Base-by-base conservation (phyloP, 2,888 invertebrate species). In the Eupithecia inturbata region DNA sequence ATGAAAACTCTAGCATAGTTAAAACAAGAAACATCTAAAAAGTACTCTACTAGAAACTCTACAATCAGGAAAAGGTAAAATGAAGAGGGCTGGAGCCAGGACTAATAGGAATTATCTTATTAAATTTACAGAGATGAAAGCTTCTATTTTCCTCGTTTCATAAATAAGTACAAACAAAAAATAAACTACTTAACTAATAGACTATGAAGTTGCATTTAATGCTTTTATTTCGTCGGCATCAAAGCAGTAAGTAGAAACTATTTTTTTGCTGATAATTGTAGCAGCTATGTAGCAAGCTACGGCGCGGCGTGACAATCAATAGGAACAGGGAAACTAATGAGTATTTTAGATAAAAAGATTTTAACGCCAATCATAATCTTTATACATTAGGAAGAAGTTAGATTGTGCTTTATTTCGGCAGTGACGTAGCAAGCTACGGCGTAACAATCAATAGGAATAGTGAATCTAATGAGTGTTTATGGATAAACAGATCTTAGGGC, bases 91-190 rank as follows among this genome's bases (percentile, higher is more conserved):
- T 49, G 49, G 9, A 63, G 63, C 33, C 36, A 64, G 62, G 53
- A 39, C 63, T 74, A 57, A 71, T 68, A 57, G 71, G 66, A 67
- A 71, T 68, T 64, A 57, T 41, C 63, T 68, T 68, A 74, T 63
- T 70, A 68, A 63, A 71, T 68, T 28, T 62, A 33, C 68, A 66
- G 26, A 2, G 28, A 22, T 62, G 36, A 74, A 60, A 33, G 39
- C n/a, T 71, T 26, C 66, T 62, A 41, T 49, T 71, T 71, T 71
- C 19, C 53, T 1, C 14, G 16, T 66, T 53, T 22, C 66, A 39
- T 26, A 63, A 63, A 53, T 53, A 57, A 64, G 36, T 26, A 36
- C 4, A 66, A 66, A 36, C 66, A 39, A 39, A 26, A 22, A 36
- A 66, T 39, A 66, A 66, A 26, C 26, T 41, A 14, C 66, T 66